A percentile compares a stretch with the other conserved stretches of the same genome.
Evolutionary conservation across 1,140 invertebrate species (phyloP).

Genomic region (Anthonomus grandis): DNA sequence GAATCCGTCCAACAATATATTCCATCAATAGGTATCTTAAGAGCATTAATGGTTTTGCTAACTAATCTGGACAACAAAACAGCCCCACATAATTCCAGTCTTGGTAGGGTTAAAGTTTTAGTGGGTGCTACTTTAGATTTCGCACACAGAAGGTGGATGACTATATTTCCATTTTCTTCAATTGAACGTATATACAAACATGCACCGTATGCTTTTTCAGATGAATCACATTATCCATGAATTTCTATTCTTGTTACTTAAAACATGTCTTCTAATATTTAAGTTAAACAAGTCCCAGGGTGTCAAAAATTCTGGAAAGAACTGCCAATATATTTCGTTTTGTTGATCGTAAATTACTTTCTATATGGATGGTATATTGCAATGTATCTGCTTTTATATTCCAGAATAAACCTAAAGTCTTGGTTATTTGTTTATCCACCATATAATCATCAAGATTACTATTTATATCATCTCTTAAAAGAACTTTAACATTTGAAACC

Average conservation of each 20-base stretch:
- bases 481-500: no score
- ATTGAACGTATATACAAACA: conserved; percentile 37
- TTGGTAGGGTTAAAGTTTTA: conserved; percentile 4
- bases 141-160: conserved; percentile 30
- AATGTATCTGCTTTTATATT: conserved; percentile 7
- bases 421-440: conserved; percentile 25
- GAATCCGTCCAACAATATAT: conserved; percentile 5
- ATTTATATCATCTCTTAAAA: neutral
- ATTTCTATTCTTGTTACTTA: conserved; percentile 17
- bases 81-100: neutral
- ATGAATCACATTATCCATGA: conserved; percentile 42
- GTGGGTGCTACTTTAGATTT: conserved; percentile 19
- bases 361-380: conserved; percentile 4
- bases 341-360: neutral
- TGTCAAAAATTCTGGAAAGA: conserved; percentile 48
- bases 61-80: neutral
- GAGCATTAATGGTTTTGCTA: neutral
- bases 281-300: conserved; percentile 44
- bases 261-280: neutral
- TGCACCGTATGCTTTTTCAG: conserved; percentile 37
- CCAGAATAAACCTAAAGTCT: conserved; percentile 32
- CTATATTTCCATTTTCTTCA: conserved; percentile 20
- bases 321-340: conserved; percentile 46
- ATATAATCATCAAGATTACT: conserved; percentile 16
- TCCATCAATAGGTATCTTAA: neutral